Percentiles rank a stretch among this genome's conserved stretches.
phyloP scores from a whole-genome alignment of 2,113 vertebrate species.

The Agelaius tricolor region DNA sequence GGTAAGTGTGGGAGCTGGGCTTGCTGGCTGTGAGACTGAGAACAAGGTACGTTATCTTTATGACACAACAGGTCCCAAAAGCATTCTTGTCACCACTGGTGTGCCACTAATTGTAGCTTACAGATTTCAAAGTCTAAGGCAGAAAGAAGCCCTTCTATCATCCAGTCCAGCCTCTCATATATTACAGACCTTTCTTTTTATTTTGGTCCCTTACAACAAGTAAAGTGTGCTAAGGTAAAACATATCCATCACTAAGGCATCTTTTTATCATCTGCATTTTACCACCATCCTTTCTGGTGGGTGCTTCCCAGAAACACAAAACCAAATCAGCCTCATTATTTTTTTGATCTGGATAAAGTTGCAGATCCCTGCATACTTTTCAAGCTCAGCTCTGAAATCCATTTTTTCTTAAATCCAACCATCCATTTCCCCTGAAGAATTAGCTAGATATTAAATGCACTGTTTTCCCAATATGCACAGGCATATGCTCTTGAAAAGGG shows the following conservation, averaged over 20 bases:
- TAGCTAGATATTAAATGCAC: background rate
- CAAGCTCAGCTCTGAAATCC: background rate
- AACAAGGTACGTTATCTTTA: background rate
- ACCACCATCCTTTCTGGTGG: background rate
- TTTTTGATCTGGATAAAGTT: background rate
- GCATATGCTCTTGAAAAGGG: background rate
- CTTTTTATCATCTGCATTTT: background rate
- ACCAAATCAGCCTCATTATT: background rate
- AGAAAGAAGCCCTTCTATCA: background rate
- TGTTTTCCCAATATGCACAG: background rate
- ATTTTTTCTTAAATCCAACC: background rate
- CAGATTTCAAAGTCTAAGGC: background rate
- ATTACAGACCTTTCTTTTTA: background rate
- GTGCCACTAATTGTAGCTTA: background rate
- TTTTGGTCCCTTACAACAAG: background rate
- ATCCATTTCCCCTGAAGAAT: background rate
- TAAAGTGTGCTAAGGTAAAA: background rate
- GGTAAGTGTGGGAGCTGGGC: conserved; percentile 69
- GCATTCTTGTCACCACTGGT: background rate
- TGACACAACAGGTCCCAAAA: background rate
- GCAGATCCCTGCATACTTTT: background rate
- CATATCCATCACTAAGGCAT: background rate
- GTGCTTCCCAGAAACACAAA: background rate
- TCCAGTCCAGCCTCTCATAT: background rate
- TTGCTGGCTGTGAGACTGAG: background rate